phyloP scores from a whole-genome alignment of 1,140 invertebrate species.

The Hormaphis cornu region DNA sequence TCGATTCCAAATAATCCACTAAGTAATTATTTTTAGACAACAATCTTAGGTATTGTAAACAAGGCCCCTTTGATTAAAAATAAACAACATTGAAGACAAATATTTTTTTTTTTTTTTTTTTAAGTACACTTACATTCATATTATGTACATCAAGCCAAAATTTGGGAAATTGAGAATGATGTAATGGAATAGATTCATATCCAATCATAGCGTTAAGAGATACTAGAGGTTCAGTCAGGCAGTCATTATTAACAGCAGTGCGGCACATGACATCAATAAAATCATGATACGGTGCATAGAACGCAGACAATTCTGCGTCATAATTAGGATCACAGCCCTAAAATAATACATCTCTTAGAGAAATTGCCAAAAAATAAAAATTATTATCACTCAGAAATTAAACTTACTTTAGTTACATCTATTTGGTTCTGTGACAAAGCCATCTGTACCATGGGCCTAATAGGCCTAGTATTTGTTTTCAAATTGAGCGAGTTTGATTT shows the following conservation, averaged over 20 bases:
- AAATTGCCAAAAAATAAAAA: background rate
- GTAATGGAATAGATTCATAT: slow-evolving; percentile 71
- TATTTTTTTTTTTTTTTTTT: background rate
- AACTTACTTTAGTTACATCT: slow-evolving; percentile 28
- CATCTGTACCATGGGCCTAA: slow-evolving; percentile 80
- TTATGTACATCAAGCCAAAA: slow-evolving; percentile 69
- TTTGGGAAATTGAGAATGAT: slow-evolving; percentile 73
- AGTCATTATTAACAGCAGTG: slow-evolving; percentile 72
- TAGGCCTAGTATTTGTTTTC: slow-evolving; percentile 49
- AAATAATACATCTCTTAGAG: slow-evolving; percentile 21
- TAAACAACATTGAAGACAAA: background rate
- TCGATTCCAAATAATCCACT: slow-evolving; percentile 71
- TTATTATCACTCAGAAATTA: slow-evolving; percentile 36
- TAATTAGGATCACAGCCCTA: slow-evolving; percentile 68
- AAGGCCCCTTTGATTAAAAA: slow-evolving; percentile 53
- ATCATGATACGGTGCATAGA: slow-evolving; percentile 72
- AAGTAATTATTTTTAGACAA: slow-evolving; percentile 67
- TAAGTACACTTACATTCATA: slow-evolving; percentile 14
- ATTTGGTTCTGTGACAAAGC: slow-evolving; percentile 48
- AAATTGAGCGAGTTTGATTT: slow-evolving; percentile 41
- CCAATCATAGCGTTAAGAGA: slow-evolving; percentile 75
- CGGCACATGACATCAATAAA: slow-evolving; percentile 80
- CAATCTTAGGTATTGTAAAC: slow-evolving; percentile 65
- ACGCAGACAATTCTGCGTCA: slow-evolving; percentile 63
- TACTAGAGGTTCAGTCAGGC: slow-evolving; percentile 66